A percentile compares a stretch with the other conserved stretches of the same genome.
Conservation (phyloP, 1,140 invertebrate species). For the Papilio xuthus region DNA sequence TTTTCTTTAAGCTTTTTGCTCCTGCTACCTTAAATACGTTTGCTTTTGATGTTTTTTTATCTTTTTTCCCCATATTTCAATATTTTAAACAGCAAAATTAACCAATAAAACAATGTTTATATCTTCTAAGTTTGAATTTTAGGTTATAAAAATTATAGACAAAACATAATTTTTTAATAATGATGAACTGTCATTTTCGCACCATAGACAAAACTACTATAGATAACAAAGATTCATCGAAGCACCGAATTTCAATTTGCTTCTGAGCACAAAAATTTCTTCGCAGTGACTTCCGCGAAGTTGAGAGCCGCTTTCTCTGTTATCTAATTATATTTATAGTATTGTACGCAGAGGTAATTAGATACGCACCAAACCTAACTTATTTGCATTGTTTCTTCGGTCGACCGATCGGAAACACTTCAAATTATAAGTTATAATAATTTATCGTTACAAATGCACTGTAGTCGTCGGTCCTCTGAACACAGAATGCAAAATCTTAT, state of each 20-base stretch:
- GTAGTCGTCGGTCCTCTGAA: no score
- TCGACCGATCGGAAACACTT: no score
- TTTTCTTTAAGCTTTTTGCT: slow-evolving; percentile 77
- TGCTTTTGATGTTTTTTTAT: slow-evolving; percentile 65
- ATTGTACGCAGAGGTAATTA: no score
- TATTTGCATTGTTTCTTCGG: no score
- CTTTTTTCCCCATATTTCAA: slow-evolving; percentile 71
- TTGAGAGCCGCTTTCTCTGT: no score
- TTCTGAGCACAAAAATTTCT: no score
- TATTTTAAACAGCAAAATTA: background rate
- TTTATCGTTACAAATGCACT: background rate
- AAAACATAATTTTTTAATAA: background rate
- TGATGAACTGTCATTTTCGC: background rate
- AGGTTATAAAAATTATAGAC: background rate
- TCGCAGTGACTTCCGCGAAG: no score
- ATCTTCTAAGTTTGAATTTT: background rate
- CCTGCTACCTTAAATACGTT: slow-evolving; percentile 78
- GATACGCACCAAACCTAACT: no score
- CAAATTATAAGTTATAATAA: no score
- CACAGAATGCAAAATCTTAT: background rate
- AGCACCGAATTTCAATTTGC: no score
- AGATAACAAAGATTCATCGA: background rate
- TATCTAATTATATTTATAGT: no score
- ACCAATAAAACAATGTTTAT: background rate
- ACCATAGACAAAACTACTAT: background rate